Evolutionary conservation across 2,113 vertebrate genomes (phyloP).

Genomic region (Otolemur garnettii): DNA sequence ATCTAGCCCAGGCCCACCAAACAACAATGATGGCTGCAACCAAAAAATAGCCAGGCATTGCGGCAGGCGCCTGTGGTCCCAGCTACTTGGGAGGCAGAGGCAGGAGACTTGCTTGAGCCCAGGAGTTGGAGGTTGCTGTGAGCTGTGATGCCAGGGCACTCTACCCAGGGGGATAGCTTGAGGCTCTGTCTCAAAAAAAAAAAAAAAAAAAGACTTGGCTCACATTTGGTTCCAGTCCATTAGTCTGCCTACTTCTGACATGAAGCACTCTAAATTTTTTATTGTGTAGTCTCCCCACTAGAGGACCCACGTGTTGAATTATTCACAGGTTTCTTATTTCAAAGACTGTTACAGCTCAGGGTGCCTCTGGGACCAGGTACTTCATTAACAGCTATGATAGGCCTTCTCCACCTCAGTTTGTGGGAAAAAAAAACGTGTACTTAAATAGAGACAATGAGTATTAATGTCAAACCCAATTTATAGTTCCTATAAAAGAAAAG

Average conservation of each 20-base stretch:
- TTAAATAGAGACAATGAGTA: neutral
- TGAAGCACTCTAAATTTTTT: slow-evolving; percentile 16
- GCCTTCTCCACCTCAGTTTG: neutral
- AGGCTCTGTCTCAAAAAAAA: no score
- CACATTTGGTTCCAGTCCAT: neutral
- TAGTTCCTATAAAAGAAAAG: neutral
- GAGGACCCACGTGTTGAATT: neutral
- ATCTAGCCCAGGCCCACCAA: no score
- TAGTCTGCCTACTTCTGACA: neutral
- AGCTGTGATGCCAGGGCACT: no score
- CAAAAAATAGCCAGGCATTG: no score
- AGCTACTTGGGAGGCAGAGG: no score
- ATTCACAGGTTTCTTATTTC: slow-evolving; percentile 12
- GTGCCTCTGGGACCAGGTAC: neutral
- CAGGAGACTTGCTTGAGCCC: no score
- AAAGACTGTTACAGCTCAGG: neutral
- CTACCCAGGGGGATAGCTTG: no score
- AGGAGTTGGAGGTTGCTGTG: no score
- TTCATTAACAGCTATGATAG: neutral
- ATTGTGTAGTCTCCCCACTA: neutral
- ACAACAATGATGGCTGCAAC: no score
- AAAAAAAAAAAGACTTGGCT: no score
- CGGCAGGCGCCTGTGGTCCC: no score
- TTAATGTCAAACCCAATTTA: neutral
- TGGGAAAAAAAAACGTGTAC: neutral